Base-by-base conservation (phyloP, 2,797 vertebrate species). In the Ispidina picta region DNA sequence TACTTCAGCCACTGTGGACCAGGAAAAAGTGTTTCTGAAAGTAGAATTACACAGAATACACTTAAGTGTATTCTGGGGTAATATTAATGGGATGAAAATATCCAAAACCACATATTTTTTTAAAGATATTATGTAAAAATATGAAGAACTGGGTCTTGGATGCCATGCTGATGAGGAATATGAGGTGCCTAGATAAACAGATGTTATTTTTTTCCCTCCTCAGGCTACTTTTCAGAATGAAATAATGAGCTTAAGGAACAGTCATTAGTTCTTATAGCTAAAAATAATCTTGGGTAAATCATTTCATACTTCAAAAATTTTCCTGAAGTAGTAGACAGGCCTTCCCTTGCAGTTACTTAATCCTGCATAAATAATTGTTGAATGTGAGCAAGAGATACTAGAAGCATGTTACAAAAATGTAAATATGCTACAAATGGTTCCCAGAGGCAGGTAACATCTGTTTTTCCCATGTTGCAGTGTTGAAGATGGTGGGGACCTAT, bases 251-350 rank as follows among this genome's bases (percentile, higher is more conserved):
- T 91, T 87, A 44, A 71, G 37, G 79, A 90, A 71, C 10, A 31
- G 17, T 17, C 39, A 70, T 71, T 90, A 74, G 81, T 73, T 55
- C 48, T 39, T 78, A 77, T 4, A 75, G 51, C 35, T 86, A 80
- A 91, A 87, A 89, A 92, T 37, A 84, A 58, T 77, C 49, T 82
- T 85, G 80, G 15, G 17, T 77, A 80, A 85, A 74, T 31, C 9
- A 58, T 62, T 92, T 84, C 56, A 65, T 43, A 84, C 58, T 70
- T 82, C 21, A 87, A 2, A 44, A 65, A 77, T 69, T 88, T 93
- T 86, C 58, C 56, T 88, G 62, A 37, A 89, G 25, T 62, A 43
- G 44, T 66, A 80, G 39, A 43, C 54, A 83, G 41, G 37, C 39
- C 25, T 78, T 91, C 44, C 28, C 49, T 0, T 60, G 56, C 11